Evolutionary conservation across 2,888 invertebrate genomes (phyloP), one percentile per base, ranked within the genome.

Genomic region (Sacculina carcini): DNA sequence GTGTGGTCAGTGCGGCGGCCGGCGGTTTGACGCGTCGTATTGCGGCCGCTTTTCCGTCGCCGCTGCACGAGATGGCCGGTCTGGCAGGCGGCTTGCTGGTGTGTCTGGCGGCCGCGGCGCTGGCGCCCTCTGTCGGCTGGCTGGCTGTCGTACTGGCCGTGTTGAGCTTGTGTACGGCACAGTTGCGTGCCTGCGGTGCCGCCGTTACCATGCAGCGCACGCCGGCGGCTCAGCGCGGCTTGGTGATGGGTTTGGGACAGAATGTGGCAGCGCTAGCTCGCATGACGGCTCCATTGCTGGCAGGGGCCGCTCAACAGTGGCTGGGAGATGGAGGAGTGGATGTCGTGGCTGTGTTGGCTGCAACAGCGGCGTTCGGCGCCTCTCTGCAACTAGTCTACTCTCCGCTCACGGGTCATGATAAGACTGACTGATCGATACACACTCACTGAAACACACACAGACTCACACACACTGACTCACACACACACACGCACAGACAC

Each of bases 281-380:
- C 21, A 64, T 64, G 62, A 51, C 63, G 23, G 59, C 63, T 3
- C 65, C 65, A 5, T 51, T 63, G 31, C 36, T 62, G n/a, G 63
- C 62, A 3, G 65, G 65, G 2, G 10, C 64, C 10, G 57, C 60
- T 2, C 60, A 62, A 56, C 63, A 64, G 36, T 62, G 92, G 71
- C 69, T 87, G 73, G 68, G 94, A 75, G 67, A 92, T 78, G 69
- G 90, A 71, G 63, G 89, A n/a, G n/a, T n/a, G n/a, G n/a, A n/a
- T n/a, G n/a, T n/a, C n/a, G n/a, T n/a, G n/a, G n/a, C n/a, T n/a
- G n/a, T n/a, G n/a, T n/a, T n/a, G n/a, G n/a, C n/a, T n/a, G n/a
- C n/a, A n/a, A n/a, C n/a, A n/a, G n/a, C n/a, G n/a, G n/a, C n/a
- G n/a, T n/a, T n/a, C n/a, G n/a, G n/a, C n/a, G n/a, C n/a, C n/a